Conservation (phyloP, 2,113 vertebrate species). For the Python bivittatus region DNA sequence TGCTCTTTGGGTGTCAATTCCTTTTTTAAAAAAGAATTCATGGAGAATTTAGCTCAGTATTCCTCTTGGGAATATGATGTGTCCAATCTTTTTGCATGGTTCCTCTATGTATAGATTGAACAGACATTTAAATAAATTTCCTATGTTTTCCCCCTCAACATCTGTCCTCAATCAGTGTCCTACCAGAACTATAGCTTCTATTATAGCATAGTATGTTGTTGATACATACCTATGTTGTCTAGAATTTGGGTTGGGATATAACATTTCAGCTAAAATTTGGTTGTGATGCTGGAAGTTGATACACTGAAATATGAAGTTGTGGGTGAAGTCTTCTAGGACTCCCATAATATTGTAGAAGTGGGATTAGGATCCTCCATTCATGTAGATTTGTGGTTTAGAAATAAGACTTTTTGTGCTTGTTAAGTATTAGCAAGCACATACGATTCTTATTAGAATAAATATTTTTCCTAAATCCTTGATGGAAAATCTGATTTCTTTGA, state of each 20-base stretch:
- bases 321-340: not conserved
- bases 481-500: not conserved
- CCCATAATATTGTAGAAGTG: not conserved
- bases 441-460: slow-evolving; percentile 6
- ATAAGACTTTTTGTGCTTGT: not conserved
- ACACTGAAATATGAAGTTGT: not conserved
- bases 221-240: not conserved
- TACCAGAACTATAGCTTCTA: not conserved
- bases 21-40: not conserved
- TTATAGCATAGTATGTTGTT: not conserved
- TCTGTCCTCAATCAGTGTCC: not conserved
- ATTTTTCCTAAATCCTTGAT: slow-evolving; percentile 46
- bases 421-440: not conserved
- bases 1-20: not conserved
- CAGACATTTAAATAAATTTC: not conserved
- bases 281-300: not conserved
- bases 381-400: slow-evolving; percentile 7
- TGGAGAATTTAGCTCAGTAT: not conserved
- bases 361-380: slow-evolving; percentile 10
- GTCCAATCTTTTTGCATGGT: not conserved
- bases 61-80: not conserved
- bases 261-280: not conserved
- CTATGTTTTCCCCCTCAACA: not conserved
- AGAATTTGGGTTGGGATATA: not conserved
- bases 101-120: not conserved